phyloP scores from a whole-genome alignment of 2,888 invertebrate species.

The Thalpophila matura region DNA sequence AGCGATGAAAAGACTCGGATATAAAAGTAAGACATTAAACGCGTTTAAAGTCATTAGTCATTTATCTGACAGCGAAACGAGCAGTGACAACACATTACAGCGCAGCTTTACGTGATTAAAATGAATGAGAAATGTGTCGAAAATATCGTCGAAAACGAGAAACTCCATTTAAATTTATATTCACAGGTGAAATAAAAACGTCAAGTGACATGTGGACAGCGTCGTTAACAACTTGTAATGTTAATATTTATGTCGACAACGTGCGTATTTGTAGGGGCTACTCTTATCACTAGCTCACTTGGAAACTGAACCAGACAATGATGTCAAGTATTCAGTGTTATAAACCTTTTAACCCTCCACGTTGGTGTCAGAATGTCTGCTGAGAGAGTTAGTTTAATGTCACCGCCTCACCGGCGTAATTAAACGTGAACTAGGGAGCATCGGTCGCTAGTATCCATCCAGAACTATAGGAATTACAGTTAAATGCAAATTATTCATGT shows the following conservation, averaged over 20 bases:
- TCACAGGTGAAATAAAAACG: slow-evolving; percentile 62
- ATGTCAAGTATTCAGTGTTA: slow-evolving; percentile 58
- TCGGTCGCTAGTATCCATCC: slow-evolving; percentile 40
- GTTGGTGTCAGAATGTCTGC: slow-evolving; percentile 53
- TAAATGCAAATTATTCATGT: slow-evolving; percentile 43
- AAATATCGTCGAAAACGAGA: slow-evolving; percentile 59
- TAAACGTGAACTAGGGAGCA: slow-evolving; percentile 51
- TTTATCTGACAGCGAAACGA: slow-evolving; percentile 48
- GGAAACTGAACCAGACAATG: slow-evolving; percentile 57
- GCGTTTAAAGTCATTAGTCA: slow-evolving; percentile 55
- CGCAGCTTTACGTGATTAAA: slow-evolving; percentile 52
- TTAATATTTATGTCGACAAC: slow-evolving; percentile 57
- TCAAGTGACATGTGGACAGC: slow-evolving; percentile 51
- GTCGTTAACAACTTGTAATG: slow-evolving; percentile 64
- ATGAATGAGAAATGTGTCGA: slow-evolving; percentile 56
- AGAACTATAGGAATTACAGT: slow-evolving; percentile 42
- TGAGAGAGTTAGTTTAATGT: slow-evolving; percentile 55
- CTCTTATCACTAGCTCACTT: slow-evolving; percentile 49
- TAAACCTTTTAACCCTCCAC: slow-evolving; percentile 67
- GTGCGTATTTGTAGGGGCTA: slow-evolving; percentile 55
- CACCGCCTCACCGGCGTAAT: slow-evolving; percentile 50
- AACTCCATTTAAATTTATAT: slow-evolving; percentile 59
- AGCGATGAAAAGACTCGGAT: slow-evolving; percentile 24
- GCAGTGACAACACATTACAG: slow-evolving; percentile 44
- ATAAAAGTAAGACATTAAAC: slow-evolving; percentile 43